Conservation (phyloP, 2,113 vertebrate genomes). For the Bujurquina vittata region DNA sequence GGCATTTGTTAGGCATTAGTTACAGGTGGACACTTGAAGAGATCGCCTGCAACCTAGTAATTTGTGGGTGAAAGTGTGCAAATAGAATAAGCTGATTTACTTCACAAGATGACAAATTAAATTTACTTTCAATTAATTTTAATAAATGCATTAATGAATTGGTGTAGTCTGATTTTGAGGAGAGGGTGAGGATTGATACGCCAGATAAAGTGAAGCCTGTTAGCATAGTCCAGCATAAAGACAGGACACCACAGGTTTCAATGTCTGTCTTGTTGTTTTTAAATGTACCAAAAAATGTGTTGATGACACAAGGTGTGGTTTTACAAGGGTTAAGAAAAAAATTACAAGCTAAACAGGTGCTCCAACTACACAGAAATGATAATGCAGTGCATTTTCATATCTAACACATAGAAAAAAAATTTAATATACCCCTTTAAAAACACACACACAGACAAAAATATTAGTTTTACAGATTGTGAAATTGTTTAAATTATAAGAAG, state of each 20-base stretch:
- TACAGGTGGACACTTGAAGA: constrained; percentile 42
- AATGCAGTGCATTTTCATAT: background rate
- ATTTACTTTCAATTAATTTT: background rate
- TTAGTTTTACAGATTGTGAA: background rate
- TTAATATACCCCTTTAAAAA: background rate
- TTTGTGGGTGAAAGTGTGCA: constrained; percentile 1
- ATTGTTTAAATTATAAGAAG: background rate
- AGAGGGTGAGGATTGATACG: background rate
- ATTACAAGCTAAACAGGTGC: background rate
- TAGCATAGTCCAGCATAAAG: background rate
- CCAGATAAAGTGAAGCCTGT: background rate
- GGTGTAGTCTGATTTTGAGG: background rate
- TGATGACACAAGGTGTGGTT: too few species aligned
- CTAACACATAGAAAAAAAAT: background rate
- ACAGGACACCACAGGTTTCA: background rate
- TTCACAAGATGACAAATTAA: background rate
- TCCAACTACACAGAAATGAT: background rate
- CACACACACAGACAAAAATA: too few species aligned
- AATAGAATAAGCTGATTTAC: constrained; percentile 25
- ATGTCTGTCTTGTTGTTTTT: background rate
- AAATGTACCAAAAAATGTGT: background rate
- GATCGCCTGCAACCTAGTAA: constrained; percentile 32
- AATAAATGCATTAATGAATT: background rate
- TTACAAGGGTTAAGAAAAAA: too few species aligned
- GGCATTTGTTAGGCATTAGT: constrained; percentile 41